Percentiles rank a stretch among this genome's conserved stretches.
These are phyloP conservation scores for Eptesicus fuscus DNA, from an alignment of 2,113 vertebrate genomes.

Conservation along the genomic window DNA sequence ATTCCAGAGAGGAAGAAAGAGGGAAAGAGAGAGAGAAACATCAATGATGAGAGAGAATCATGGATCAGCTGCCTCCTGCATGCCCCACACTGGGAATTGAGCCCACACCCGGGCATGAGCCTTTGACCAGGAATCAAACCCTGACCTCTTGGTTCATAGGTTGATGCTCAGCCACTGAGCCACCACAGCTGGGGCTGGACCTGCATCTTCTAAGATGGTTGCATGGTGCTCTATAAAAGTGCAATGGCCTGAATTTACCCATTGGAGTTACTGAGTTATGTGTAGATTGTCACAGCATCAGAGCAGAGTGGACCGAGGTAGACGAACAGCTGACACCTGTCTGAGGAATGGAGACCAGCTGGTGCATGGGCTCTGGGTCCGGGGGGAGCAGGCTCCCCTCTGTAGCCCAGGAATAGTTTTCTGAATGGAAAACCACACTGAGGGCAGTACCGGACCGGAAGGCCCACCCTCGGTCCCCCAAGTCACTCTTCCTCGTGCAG, in stretches of 20 bases:
- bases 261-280: background rate
- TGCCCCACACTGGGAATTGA: too few species aligned
- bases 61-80: too few species aligned
- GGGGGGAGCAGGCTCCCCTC: background rate
- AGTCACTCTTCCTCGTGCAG: slow-evolving; percentile 21
- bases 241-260: background rate
- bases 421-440: background rate
- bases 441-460: background rate
- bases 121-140: too few species aligned
- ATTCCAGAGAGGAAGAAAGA: too few species aligned
- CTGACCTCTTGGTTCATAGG: too few species aligned
- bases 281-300: background rate
- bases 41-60: too few species aligned
- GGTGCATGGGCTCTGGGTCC: background rate
- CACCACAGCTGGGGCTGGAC: too few species aligned
- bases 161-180: too few species aligned
- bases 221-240: background rate
- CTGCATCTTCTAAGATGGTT: background rate
- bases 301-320: background rate
- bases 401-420: background rate
- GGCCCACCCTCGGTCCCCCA: background rate
- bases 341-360: background rate
- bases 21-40: too few species aligned
- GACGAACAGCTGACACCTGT: background rate
- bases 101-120: too few species aligned